Evolutionary conservation across 2,113 vertebrate genomes (phyloP).

Genomic region (Leptosomus discolor): DNA sequence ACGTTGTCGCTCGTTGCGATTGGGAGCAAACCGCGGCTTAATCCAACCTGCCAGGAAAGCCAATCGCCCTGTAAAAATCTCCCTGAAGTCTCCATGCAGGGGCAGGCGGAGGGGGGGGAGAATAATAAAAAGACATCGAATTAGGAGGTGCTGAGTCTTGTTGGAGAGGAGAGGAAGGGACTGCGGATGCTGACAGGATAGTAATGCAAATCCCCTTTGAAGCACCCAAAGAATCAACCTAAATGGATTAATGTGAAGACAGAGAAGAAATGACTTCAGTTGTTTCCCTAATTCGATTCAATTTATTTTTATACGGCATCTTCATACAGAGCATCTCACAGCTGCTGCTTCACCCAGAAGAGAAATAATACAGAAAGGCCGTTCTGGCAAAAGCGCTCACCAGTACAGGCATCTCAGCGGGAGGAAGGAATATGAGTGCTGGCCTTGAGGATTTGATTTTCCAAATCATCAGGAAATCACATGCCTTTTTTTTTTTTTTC

Average conservation of each 20-base stretch:
- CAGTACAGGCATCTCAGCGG: background rate
- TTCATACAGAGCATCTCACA: background rate
- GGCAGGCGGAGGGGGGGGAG: background rate
- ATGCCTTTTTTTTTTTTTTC: background rate
- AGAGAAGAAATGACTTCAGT: background rate
- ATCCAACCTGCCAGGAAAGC: slow-evolving; percentile 20
- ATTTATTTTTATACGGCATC: background rate
- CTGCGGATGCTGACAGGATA: background rate
- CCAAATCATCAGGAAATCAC: slow-evolving; percentile 31
- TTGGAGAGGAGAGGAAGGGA: background rate
- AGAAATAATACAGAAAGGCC: background rate
- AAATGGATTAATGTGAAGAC: background rate
- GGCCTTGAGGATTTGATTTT: slow-evolving; percentile 28
- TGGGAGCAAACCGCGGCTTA: background rate
- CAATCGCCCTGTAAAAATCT: background rate
- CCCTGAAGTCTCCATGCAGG: background rate
- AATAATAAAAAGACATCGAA: background rate
- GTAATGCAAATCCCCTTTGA: background rate
- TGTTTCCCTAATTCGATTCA: background rate
- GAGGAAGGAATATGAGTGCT: background rate
- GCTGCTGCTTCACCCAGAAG: background rate
- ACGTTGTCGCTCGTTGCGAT: background rate
- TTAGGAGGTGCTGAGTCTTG: background rate
- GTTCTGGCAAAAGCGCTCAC: background rate
- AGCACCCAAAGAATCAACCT: slow-evolving; percentile 13